Conservation (phyloP, 2,113 vertebrate species). For the Ciconia boyciana region DNA sequence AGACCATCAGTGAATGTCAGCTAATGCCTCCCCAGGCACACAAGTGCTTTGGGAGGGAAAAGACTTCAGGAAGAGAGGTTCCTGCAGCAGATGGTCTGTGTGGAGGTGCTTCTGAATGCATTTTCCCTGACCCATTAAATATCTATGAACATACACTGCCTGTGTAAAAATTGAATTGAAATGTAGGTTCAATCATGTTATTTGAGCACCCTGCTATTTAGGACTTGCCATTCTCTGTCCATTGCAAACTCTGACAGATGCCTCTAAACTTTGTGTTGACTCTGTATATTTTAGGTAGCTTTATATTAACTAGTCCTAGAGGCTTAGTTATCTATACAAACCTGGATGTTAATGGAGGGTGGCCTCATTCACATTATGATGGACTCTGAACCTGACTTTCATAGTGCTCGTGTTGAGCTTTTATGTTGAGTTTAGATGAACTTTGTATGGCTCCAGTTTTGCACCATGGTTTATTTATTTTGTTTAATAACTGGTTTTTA, state of each 20-base stretch:
- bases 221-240: neutral
- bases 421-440: neutral
- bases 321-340: neutral
- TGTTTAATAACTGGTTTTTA: neutral
- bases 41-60: neutral
- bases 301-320: neutral
- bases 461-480: neutral
- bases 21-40: accelerated
- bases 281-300: neutral
- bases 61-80: neutral
- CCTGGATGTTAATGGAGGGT: accelerated
- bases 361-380: accelerated
- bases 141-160: accelerated
- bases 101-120: neutral
- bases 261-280: neutral
- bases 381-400: neutral
- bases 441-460: neutral
- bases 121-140: neutral
- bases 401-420: neutral
- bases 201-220: neutral
- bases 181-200: neutral
- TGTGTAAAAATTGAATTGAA: neutral
- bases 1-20: neutral
- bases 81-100: neutral
- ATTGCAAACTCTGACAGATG: neutral